phyloP scores from a whole-genome alignment of 2,888 invertebrate species.

The Gastracanthus pulcherrimus region DNA sequence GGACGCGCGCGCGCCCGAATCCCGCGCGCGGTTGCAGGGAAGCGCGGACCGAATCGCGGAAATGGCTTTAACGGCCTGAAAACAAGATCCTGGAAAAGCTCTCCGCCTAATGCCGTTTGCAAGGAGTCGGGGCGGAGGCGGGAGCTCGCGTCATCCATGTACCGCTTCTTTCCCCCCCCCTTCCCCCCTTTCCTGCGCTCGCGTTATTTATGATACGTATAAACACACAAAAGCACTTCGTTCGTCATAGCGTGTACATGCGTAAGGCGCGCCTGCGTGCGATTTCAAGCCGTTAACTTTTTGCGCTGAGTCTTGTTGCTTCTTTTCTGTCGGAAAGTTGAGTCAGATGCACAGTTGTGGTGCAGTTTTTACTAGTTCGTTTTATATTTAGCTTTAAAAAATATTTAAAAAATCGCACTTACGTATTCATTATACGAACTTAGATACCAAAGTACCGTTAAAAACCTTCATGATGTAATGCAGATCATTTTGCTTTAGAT shows the following conservation, averaged over 20 bases:
- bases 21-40: neutral
- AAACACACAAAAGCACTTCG: conserved; percentile 50
- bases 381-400: no score
- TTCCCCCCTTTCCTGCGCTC: neutral
- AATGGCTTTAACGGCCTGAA: conserved; percentile 56
- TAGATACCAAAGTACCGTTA: no score
- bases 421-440: no score
- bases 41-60: conserved; percentile 42
- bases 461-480: no score
- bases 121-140: neutral
- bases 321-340: no score
- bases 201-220: conserved; percentile 39
- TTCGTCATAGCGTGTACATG: conserved; percentile 19
- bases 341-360: no score
- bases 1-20: neutral
- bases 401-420: no score
- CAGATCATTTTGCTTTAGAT: no score
- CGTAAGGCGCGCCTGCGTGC: no score
- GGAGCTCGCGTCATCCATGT: conserved; percentile 35
- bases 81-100: conserved; percentile 56
- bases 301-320: no score
- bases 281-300: no score
- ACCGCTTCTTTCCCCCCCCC: conserved; percentile 19
- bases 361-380: no score
- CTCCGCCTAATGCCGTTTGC: conserved; percentile 37